Base-by-base conservation (phyloP, 2,797 vertebrate species). In the Sebastes dallii region DNA sequence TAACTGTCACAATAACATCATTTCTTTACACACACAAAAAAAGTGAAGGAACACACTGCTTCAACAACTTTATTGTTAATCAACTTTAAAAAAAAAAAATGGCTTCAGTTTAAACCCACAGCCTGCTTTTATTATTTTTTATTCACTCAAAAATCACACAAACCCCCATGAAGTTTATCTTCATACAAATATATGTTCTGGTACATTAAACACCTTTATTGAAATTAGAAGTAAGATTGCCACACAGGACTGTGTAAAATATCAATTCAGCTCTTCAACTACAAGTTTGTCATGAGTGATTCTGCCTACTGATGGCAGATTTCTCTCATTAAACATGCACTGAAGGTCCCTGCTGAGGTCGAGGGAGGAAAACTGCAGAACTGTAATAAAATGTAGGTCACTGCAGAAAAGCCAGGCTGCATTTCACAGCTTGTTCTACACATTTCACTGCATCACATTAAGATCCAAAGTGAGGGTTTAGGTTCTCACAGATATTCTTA, bases 1-100 rank as follows among this genome's bases (percentile, higher is more conserved):
- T 22, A 4, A 74, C 89, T 94, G 95, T 72, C 85, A 95, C 94
- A 95, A 1, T 46, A 8, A 24, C 24, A 1, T 12, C 0, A 10
- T 59, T 71, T 55, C 8, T 27, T 65, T 39, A 24, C 20, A 25
- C 16, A 0, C 24, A 22, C 36, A 24, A 30, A 58, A 16, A 16
- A 14, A 27, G 24, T 8, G 3, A 27, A 61, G 18, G 29, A 29
- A 20, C 50, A 16, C 4, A 60, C 14, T 22, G 56, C 42, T 54
- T 54, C 16, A 27, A n/a, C 25, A 24, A 13, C 18, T 58, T 56
- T 39, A 8, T 39, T 9, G 29, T 5, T 4, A 56, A 59, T 59
- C 6, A 55, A 27, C 60, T 14, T 75, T 18, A 29, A 60, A 50
- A 50, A 52, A 16, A 60, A 60, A 30, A 30, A 10, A 30, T 60